These are phyloP conservation scores for Vannuccia rotundouncinata DNA, from an alignment of 2,888 invertebrate species.

Conservation along the genomic window DNA sequence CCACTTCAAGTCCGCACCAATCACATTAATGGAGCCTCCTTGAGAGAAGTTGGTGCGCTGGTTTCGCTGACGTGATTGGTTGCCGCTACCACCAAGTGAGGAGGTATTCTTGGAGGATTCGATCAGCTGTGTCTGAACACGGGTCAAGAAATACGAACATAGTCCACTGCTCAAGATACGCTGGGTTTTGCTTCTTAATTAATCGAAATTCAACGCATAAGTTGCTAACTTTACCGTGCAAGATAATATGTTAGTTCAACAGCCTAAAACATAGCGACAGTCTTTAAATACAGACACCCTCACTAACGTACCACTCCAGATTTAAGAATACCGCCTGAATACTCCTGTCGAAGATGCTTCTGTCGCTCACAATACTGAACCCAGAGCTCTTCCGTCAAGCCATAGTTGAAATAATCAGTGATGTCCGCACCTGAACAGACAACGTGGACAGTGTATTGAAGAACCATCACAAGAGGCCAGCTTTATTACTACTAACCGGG, in stretches of 20 bases:
- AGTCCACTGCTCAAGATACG: not conserved
- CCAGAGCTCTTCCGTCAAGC: conserved; percentile 99
- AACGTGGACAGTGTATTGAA: not conserved
- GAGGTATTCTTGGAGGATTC: not conserved
- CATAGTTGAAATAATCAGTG: conserved; percentile 96
- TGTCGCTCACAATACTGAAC: conserved; percentile 82
- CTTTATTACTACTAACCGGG: not conserved
- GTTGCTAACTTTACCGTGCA: too few species aligned
- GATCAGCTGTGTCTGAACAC: not conserved
- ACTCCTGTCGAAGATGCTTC: conserved; percentile 52
- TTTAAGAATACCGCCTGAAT: not conserved
- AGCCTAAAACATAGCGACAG: not conserved
- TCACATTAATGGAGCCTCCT: not conserved
- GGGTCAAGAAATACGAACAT: too few species aligned
- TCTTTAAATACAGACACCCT: not conserved
- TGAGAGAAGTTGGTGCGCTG: not conserved
- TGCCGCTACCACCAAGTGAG: not conserved
- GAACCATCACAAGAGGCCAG: not conserved
- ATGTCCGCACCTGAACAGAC: conserved; percentile 80
- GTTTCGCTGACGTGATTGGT: not conserved
- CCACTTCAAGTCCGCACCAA: not conserved
- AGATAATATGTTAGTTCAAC: not conserved
- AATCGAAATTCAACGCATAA: too few species aligned
- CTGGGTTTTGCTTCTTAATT: not conserved
- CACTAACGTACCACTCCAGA: not conserved